Evolutionary conservation across 2,797 vertebrate species (phyloP), one percentile per base, ranked within the genome.

Genomic region (Argya squamiceps): DNA sequence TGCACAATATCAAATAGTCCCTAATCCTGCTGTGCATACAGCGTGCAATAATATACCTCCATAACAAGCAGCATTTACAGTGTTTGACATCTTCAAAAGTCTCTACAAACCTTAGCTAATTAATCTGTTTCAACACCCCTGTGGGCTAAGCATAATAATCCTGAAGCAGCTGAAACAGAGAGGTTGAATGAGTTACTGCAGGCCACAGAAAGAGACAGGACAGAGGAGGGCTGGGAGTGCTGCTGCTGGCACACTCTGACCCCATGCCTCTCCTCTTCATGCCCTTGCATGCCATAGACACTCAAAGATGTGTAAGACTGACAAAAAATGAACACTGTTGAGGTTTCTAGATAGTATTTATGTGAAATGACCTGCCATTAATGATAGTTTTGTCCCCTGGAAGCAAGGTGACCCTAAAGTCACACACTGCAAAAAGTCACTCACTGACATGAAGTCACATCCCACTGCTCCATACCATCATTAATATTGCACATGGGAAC

Each of bases 51-150:
- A 88, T 41, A 78, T 23, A 50, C 53, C 92, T 73, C 58, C 29
- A 26, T 68, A 88, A 91, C 63, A 84, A 87, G 67, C 76, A 88
- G 49, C 41, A 62, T 34, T 81, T 89, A 55, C n/a, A 76, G 74
- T 24, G 41, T 52, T 62, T 92, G 68, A 84, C 64, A 89, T 79
- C 84, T 91, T 91, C 93, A 93, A 84, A 95, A 63, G 56, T 71
- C 75, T 89, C 84, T 79, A 32, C 67, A 82, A 84, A 91, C 43
- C 34, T 84, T 63, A 56, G 59, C 21, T 93, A 94, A 96, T 95
- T 86, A 91, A 88, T 74, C 60, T 62, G 26, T 65, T 92, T 87
- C 91, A 93, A 79, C 37, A 84, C 29, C 53, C 63, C 63, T 89
- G 60, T 83, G 92, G 76, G 63, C 76, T 84, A 59, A 75, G 50